Base-by-base conservation (phyloP, 2,113 vertebrate species). In the Platanista minor region DNA sequence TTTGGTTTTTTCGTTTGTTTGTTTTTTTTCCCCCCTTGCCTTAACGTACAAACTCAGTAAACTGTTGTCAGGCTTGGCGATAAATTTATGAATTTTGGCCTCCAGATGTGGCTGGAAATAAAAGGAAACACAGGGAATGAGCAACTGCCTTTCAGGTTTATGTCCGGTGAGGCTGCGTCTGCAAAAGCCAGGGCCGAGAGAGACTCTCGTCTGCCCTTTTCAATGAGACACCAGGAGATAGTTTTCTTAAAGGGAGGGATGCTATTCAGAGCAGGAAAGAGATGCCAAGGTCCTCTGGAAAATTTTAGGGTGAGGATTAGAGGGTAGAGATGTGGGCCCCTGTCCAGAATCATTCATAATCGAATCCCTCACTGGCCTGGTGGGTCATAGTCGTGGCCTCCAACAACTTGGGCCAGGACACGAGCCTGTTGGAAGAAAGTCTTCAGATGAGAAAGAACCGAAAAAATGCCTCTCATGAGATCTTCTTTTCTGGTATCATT, bases 111-210 rank as follows among this genome's bases (percentile, higher is more conserved):
- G 97, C 95, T 91, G 91, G 92, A 78, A 95, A 96, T 15, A 83
- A 87, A 96, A 97, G 97, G 29, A 95, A 97, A 96, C 61, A 72
- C 1, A 1, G 49, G 93, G 94, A 10, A 1, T 43, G 85, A 96
- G 64, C 52, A 46, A 66, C 84, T 4, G 0, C 6, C 14, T n/a
- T 94, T 82, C 94, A 9, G 85, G 84, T 67, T 36, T 91, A 88
- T 71, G 62, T 80, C 84, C 89, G 9, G 27, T 29, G 83, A 93
- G 95, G 96, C 97, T 97, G 97, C 97, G 90, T 95, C 90, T 90
- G 96, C 95, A 97, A 36, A 98, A 93, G 57, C 27, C 46, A 15
- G 15, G 80, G 20, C 64, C 25, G 23, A 59, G 67, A 27, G 87
- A 93, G 94, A 90, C 69, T 75, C 69, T 80, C 15, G 4, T 86